Conservation (phyloP, 2,113 vertebrate genomes). For the Paratilapia polleni region DNA sequence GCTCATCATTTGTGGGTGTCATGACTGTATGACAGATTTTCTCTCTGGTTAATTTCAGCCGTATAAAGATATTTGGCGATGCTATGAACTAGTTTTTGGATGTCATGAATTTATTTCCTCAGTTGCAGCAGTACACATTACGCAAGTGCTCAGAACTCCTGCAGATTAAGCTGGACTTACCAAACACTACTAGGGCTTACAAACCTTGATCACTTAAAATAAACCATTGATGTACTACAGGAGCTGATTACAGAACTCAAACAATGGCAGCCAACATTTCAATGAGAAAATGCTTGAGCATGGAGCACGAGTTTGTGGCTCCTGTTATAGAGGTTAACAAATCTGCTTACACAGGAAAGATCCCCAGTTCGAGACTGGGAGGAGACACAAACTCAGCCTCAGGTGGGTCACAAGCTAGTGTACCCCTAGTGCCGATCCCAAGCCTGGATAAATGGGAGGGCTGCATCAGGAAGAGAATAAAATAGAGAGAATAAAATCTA, state of each 20-base stretch:
- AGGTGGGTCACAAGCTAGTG: no score
- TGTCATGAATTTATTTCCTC: background rate
- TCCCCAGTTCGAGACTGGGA: no score
- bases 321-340: background rate
- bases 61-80: background rate
- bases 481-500: no score
- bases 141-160: background rate
- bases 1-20: background rate
- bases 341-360: background rate
- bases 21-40: background rate
- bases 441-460: no score
- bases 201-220: no score
- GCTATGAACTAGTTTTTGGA: background rate
- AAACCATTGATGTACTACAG: no score
- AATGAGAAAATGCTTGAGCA: background rate
- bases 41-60: slow-evolving; percentile 5
- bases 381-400: no score
- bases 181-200: background rate
- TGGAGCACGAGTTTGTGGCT: background rate
- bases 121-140: background rate
- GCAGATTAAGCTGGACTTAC: background rate
- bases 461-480: no score
- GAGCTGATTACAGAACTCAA: background rate
- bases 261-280: no score
- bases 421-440: no score